Evolutionary conservation across 2,888 invertebrate genomes (phyloP), one percentile per base, ranked within the genome.

Genomic region (Charanyca ferruginea): DNA sequence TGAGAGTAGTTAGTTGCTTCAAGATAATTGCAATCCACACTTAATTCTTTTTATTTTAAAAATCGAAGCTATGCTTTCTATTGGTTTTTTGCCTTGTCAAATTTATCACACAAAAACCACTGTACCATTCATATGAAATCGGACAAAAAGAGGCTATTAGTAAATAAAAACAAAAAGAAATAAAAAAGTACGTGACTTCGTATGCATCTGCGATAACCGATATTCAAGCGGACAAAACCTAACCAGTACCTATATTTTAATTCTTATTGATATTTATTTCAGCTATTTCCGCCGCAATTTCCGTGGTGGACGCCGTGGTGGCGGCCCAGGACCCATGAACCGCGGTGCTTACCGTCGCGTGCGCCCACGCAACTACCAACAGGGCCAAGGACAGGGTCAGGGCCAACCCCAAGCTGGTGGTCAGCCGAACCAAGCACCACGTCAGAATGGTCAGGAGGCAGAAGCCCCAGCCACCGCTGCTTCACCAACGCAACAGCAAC

Each of bases 231-330:
- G n/a, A n/a, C n/a, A n/a, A n/a, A n/a, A n/a, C n/a, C n/a, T n/a
- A n/a, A n/a, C n/a, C n/a, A n/a, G n/a, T n/a, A n/a, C n/a, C n/a
- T 20, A 11, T 52, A 28, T 51, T 49, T 2, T 0, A 52, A 45
- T 66, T 67, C n/a, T n/a, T n/a, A n/a, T n/a, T n/a, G n/a, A n/a
- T n/a, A n/a, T n/a, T n/a, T n/a, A n/a, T n/a, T 86, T 96, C 64
- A 83, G 97, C 85, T 97, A 97, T 93, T 97, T 97, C 97, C 97
- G 97, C 85, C 97, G 97, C 81, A 97, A 97, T 90, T 97, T 97
- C 96, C 97, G 97, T 79, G 97, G 97, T 53, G 97, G 97, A 80
- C 96, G 97, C 79, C 96, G 96, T 23, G 92, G 94, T 49, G 92
- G 89, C 51, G 93, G 92, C 3, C 90, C 93, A 2, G 93, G 94